phyloP scores from a whole-genome alignment of 2,797 vertebrate genomes.

The Smutsia gigantea region DNA sequence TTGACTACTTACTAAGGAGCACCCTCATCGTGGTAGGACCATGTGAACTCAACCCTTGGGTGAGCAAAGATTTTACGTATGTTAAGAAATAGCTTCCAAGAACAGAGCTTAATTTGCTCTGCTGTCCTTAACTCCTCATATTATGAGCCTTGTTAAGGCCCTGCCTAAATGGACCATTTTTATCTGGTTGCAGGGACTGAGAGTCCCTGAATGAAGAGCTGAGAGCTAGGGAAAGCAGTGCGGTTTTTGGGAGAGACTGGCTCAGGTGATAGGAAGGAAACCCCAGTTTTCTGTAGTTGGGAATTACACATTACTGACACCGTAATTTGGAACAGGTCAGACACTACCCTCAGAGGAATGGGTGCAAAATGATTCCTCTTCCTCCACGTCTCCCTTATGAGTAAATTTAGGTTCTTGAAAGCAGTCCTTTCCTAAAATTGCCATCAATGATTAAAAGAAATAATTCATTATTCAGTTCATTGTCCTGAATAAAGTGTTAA shows the following conservation, averaged over 20 bases:
- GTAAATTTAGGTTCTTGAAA: neutral
- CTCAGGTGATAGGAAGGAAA: neutral
- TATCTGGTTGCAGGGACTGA: neutral
- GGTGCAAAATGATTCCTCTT: neutral
- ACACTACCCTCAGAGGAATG: neutral
- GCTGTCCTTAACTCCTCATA: neutral
- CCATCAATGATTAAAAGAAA: neutral
- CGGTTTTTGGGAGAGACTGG: neutral
- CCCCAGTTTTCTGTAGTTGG: neutral
- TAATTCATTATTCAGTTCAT: neutral
- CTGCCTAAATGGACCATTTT: neutral
- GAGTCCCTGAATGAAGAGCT: neutral
- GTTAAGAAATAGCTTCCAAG: neutral
- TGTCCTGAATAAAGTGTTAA: neutral
- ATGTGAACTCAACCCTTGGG: neutral
- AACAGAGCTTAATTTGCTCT: neutral
- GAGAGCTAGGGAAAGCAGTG: no score
- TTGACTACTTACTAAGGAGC: neutral
- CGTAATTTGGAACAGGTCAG: neutral
- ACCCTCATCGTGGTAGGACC: neutral
- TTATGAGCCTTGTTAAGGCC: neutral
- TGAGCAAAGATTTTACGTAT: neutral
- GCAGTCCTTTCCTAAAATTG: neutral
- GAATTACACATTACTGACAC: neutral
- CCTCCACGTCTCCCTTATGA: accelerated